A percentile compares a stretch with the other conserved stretches of the same genome.
Conservation (phyloP, 2,888 invertebrate species). For the Brachyopa scutellaris region DNA sequence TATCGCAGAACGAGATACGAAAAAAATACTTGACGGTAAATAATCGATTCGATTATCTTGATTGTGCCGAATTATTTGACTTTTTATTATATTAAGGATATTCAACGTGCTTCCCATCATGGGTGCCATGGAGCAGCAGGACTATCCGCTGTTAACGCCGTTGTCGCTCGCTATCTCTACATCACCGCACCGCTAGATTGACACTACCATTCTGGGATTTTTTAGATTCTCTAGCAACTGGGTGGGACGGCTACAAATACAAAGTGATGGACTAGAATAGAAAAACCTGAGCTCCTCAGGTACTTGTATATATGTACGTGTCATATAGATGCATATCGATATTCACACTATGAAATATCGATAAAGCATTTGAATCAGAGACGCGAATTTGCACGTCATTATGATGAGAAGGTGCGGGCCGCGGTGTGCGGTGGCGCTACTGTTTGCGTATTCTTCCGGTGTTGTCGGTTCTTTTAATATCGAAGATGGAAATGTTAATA, state of each 20-base stretch:
- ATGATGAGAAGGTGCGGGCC: neutral
- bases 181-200: slow-evolving; percentile 1
- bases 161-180: slow-evolving; percentile 4
- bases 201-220: slow-evolving; percentile 14
- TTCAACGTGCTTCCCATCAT: slow-evolving; percentile 40
- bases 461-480: slow-evolving; percentile 47
- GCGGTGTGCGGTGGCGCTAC: neutral
- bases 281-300: slow-evolving; percentile 2
- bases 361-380: slow-evolving; percentile 59
- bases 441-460: slow-evolving; percentile 47
- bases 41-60: slow-evolving; percentile 72
- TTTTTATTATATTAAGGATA: slow-evolving; percentile 67
- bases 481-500: slow-evolving; percentile 46
- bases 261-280: slow-evolving; percentile 21
- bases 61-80: slow-evolving; percentile 71
- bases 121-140: neutral
- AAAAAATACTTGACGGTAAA: slow-evolving; percentile 58
- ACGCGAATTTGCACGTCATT: slow-evolving; percentile 46
- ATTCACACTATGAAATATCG: slow-evolving; percentile 59
- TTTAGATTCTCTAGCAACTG: neutral
- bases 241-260: neutral
- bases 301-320: slow-evolving; percentile 48
- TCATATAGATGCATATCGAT: slow-evolving; percentile 49
- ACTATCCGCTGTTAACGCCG: slow-evolving; percentile 19
- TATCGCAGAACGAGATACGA: slow-evolving; percentile 45